These are phyloP conservation scores for Neodiprion lecontei DNA, from an alignment of 1,140 invertebrate genomes.

Conservation along the genomic window DNA sequence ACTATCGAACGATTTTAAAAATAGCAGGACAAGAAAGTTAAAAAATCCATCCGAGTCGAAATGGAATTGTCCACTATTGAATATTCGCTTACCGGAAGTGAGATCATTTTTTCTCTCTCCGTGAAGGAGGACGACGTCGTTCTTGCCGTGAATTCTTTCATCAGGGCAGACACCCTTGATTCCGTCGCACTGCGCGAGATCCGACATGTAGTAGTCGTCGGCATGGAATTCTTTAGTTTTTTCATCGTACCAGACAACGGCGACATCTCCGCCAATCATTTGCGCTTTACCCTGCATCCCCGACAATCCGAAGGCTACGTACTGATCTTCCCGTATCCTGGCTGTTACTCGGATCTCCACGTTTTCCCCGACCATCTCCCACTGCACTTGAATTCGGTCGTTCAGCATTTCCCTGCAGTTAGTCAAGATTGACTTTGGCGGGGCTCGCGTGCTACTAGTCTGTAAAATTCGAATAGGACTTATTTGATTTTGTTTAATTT, in stretches of 20 bases:
- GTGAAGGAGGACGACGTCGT: constrained; percentile 78
- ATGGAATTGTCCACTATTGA: too few relatives aligned
- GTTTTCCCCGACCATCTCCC: constrained; percentile 77
- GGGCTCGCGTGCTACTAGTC: constrained; percentile 74
- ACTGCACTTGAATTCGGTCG: constrained; percentile 80
- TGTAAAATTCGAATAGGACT: constrained; percentile 54
- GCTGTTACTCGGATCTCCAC: constrained; percentile 80
- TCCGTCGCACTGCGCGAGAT: constrained; percentile 83
- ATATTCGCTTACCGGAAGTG: constrained; percentile 65
- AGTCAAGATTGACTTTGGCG: constrained; percentile 51
- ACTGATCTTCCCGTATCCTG: constrained; percentile 81
- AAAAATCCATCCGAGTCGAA: too few relatives aligned
- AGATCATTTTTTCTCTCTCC: constrained; percentile 80
- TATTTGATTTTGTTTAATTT: background rate
- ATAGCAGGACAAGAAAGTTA: too few relatives aligned
- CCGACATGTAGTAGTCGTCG: constrained; percentile 86
- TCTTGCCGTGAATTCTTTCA: constrained; percentile 77
- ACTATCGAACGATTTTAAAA: too few relatives aligned
- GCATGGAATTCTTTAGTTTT: constrained; percentile 74
- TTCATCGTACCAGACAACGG: constrained; percentile 81
- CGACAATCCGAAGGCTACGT: constrained; percentile 87
- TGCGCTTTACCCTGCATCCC: constrained; percentile 73
- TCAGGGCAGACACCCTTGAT: constrained; percentile 87
- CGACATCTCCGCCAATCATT: constrained; percentile 84
- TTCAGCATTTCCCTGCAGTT: constrained; percentile 84